Base-by-base conservation (phyloP, 2,113 vertebrate genomes). In the Monopterus albus region DNA sequence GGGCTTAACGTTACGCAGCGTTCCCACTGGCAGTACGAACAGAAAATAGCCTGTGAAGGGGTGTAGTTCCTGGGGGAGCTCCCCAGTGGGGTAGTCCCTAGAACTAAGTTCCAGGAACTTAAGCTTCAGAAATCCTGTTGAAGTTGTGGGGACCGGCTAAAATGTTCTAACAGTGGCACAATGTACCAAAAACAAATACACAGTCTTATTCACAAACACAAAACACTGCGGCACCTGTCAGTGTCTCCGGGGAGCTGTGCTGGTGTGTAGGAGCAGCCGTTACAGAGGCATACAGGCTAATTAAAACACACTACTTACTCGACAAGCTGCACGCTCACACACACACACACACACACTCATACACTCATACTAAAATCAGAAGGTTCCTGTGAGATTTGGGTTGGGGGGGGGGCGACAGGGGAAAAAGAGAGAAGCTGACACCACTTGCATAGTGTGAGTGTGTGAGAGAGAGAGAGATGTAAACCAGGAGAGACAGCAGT, bases 261-360 rank as follows among this genome's bases (percentile, higher is more conserved):
- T 29, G 46, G 46, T 72, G 66, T 82, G 76, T 73, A 80, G 67
- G 55, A 74, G 78, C 62, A 72, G 71, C 42, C 14, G 21, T 64
- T 73, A 75, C 68, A 64, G 81, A 74, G 50, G 67, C 61, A 61
- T 57, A 71, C 21, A 53, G 50, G 55, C 80, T 83, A 82, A 84
- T 87, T 85, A 87, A 85, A 84, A 82, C 55, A 65, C 67, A 51
- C 47, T 66, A 11, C 42, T 57, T 61, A n/a, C 68, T 57, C 8
- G 10, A 81, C 79, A 82, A 23, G 14, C 49, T 35, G 10, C 47
- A 45, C 46, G 40, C 21, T 47, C 56, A 62, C 51, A 43, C 40
- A 49, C 72, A 39, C 55, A 53, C 62, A 64, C 78, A 72, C n/a
- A n/a, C 20, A 70, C 61, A 67, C 45, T 43, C 38, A 49, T 29